phyloP scores from a whole-genome alignment of 2,797 vertebrate species.

The Fistularia commersonii region DNA sequence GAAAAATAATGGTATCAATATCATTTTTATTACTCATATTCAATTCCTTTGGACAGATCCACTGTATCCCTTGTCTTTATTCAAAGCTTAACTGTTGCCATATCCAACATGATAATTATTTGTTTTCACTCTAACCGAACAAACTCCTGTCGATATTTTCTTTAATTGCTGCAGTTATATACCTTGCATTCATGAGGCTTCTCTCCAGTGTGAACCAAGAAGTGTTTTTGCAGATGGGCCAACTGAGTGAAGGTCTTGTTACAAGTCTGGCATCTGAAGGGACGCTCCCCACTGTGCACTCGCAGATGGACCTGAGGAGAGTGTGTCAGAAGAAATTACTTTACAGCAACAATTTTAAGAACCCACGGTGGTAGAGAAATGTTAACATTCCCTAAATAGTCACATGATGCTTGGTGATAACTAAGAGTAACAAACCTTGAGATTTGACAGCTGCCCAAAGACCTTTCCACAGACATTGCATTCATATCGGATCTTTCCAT shows the following conservation, averaged over 20 bases:
- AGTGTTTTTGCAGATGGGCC: conserved; percentile 98
- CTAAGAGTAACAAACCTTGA: conserved; percentile 80
- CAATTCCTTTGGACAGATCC: too few relatives aligned
- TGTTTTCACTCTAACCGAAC: too few relatives aligned
- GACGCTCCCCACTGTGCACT: conserved; percentile 95
- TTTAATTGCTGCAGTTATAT: conserved; percentile 17
- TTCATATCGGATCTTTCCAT: conserved; percentile 95
- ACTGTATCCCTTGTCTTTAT: too few relatives aligned
- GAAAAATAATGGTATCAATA: too few relatives aligned
- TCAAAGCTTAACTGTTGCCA: too few relatives aligned
- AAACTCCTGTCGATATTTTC: background rate
- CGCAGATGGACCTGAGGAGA: conserved; percentile 88
- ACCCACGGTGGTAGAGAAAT: too few relatives aligned
- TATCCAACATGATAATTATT: too few relatives aligned
- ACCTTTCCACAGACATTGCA: conserved; percentile 93
- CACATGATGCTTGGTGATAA: background rate
- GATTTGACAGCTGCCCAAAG: conserved; percentile 94
- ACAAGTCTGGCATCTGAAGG: conserved; percentile 94
- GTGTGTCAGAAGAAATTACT: background rate
- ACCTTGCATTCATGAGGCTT: conserved; percentile 97
- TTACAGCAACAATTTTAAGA: background rate
- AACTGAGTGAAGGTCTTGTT: conserved; percentile 94
- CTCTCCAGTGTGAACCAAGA: conserved; percentile 96
- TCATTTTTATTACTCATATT: too few relatives aligned
- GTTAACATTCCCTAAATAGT: background rate